These are phyloP conservation scores for Mus spicilegus DNA, from an alignment of 2,113 vertebrate species.

Conservation along the genomic window DNA sequence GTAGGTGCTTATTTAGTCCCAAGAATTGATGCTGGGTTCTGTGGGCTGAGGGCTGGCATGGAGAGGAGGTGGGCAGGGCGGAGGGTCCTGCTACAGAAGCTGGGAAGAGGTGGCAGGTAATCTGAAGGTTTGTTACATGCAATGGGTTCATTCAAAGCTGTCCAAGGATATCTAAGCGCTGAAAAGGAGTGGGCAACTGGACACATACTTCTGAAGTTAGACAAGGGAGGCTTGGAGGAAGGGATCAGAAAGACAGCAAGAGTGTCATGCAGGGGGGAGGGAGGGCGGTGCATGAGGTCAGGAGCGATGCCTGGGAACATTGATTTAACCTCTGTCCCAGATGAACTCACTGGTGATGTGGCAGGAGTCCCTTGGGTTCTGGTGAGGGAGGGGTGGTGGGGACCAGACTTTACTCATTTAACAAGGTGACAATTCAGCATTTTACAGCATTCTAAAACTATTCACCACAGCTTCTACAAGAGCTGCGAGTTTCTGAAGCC, in stretches of 20 bases:
- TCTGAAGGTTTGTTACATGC: background rate
- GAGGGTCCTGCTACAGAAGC: background rate
- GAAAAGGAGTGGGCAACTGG: too few species aligned
- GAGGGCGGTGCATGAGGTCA: background rate
- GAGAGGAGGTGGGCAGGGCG: background rate
- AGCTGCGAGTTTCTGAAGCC: background rate
- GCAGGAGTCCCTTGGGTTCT: background rate
- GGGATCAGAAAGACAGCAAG: background rate
- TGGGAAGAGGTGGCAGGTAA: background rate
- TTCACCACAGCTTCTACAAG: fast-evolving
- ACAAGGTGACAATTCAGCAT: background rate
- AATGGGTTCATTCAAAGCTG: background rate
- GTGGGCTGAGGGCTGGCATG: background rate
- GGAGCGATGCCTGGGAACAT: background rate
- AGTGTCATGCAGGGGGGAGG: too few species aligned
- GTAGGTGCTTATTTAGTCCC: background rate
- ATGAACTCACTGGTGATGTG: background rate
- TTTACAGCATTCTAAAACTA: background rate
- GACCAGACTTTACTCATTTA: background rate
- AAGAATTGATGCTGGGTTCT: too few species aligned
- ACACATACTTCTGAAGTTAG: background rate
- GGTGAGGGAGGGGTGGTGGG: background rate
- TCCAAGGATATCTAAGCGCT: too few species aligned
- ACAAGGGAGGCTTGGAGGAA: background rate
- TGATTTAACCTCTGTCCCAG: background rate